Evolutionary conservation across 2,888 invertebrate species (phyloP), one percentile per base, ranked within the genome.

Genomic region (Tetragonula carbonaria): DNA sequence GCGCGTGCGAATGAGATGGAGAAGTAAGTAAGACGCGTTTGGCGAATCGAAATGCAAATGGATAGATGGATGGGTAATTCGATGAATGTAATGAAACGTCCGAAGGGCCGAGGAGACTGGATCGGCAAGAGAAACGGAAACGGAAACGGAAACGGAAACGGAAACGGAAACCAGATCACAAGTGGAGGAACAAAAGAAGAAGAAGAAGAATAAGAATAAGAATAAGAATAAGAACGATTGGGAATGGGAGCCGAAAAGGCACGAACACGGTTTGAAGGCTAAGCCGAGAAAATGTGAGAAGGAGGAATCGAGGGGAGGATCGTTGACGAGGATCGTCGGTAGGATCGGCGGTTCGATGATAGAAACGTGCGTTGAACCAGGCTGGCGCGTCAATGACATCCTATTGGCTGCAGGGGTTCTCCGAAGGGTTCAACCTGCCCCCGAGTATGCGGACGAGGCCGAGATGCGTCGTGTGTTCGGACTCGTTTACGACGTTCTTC

Each of bases 381-480:
- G 92, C 23, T 94, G 94, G 94, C 88, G 91, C 5, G 78, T 93
- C 23, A 80, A 88, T 13, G 94, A 94, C 62, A 91, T 94, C 21
- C 67, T 93, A 6, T 87, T 93, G 14, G 94, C 94, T 0, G 92
- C 93, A 0, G 82, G 80, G 74, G 91, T 94, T 53, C 87, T 94
- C 0, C 87, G 86, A 23, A 87, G 78, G 13, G 18, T 53, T 2
- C 18, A 63, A 4, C 78, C 88, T 8, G 63, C 80, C 0, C 88
- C 90, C 4, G 51, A 14, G 28, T 94, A 92, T 66, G 75, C 90
- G 2, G 96, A 97, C 91, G 97, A 97, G 89, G 97, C 97, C 78
- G 97, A 97, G 92, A 97, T 97, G 97, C 95, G 97, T 80, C 95
- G 96, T 86, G 97, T 97, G 45, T 97, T 97, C 90, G 96, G 97